phyloP scores from a whole-genome alignment of 2,113 vertebrate genomes.

The Takifugu flavidus region DNA sequence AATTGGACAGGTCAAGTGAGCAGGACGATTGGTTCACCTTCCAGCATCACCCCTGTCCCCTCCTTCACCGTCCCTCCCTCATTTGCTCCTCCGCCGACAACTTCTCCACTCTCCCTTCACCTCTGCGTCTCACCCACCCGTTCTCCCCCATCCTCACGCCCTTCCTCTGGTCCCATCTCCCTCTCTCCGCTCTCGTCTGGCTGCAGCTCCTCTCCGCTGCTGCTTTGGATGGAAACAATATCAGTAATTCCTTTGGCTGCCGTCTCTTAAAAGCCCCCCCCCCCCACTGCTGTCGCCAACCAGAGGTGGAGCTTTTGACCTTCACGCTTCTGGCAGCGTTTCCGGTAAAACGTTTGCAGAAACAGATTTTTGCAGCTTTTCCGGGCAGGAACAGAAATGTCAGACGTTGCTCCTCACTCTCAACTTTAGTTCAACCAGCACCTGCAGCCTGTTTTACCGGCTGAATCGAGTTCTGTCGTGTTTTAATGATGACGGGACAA shows the following conservation, averaged over 20 bases:
- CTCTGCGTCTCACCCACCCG: constrained; percentile 20
- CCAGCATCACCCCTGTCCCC: constrained; percentile 50
- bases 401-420: too few relatives aligned
- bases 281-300: constrained; percentile 38
- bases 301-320: constrained; percentile 68
- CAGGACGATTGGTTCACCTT: constrained; percentile 73
- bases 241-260: constrained; percentile 37
- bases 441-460: too few relatives aligned
- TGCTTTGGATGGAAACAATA: constrained; percentile 31
- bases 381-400: constrained; percentile 12
- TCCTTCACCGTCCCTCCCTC: constrained; percentile 28
- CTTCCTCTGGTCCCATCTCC: constrained; percentile 6
- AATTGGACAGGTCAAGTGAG: constrained; percentile 79
- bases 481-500: too few relatives aligned
- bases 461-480: too few relatives aligned
- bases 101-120: constrained; percentile 49
- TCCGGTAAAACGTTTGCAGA: constrained; percentile 28
- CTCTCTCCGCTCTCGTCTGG: constrained; percentile 12
- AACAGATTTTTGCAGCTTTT: constrained; percentile 7
- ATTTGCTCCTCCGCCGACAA: constrained; percentile 38
- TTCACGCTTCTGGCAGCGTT: constrained; percentile 53
- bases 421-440: too few relatives aligned
- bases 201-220: constrained; percentile 15
- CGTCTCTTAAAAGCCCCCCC: constrained; percentile 19
- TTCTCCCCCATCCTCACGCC: constrained; percentile 3